Base-by-base conservation (phyloP, 2,888 invertebrate genomes). In the Chesias legatella region DNA sequence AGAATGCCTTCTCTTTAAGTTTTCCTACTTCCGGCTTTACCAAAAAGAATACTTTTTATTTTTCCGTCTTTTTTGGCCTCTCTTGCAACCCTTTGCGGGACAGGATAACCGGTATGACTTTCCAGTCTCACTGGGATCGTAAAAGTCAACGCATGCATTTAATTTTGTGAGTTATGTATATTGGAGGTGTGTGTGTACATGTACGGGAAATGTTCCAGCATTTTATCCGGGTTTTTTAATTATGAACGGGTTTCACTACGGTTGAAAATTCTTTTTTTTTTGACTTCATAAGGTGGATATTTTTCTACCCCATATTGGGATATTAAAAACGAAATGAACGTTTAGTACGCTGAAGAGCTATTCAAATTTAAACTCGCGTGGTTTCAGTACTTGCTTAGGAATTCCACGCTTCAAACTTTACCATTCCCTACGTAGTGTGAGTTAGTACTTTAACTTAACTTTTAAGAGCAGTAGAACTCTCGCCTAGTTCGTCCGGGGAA, bases 81-180 rank as follows among this genome's bases (percentile, higher is more conserved):
- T 22, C 25, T 1, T 4, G 9, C 10, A 26, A 10, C 30, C 38
- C 27, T 35, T 28, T 20, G 7, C 56, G 61, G 63, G 63, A 63
- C 70, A 62, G 74, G 74, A 73, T 74, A 75, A 71, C 62, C 71
- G 73, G 63, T 70, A 79, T 73, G 74, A 76, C 75, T 76, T 73
- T 64, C 73, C 72, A 67, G 70, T 67, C 77, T 67, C 79, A 43
- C 41, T 37, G 73, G 76, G 62, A 60, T 66, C 73, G 74, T 79
- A 79, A 79, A 79, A 76, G 71, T 76, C 78, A 73, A 77, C 79
- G 76, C 77, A 72, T 78, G 79, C 78, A 76, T 77, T 79, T 78
- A 76, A 79, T 79, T 76, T 70, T 51, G 57, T 63, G 66, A 74
- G 67, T 73, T 75, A 78, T 70, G 55, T 52, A 52, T 49, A 45